phyloP scores from a whole-genome alignment of 2,888 invertebrate species.

The Lepidocyrtinus sp. region DNA sequence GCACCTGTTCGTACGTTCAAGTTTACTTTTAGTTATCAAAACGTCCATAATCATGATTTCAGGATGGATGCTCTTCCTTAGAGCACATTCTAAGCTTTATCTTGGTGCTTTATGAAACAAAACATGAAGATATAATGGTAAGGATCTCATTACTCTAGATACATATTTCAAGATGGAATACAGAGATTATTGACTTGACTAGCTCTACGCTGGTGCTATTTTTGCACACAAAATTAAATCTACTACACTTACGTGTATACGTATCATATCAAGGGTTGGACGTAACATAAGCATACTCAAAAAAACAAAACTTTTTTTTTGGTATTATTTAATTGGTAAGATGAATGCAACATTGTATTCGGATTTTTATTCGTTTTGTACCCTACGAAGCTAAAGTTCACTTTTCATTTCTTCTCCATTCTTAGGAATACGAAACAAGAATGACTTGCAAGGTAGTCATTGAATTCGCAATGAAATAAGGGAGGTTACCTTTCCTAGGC shows the following conservation, averaged over 20 bases:
- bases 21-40: neutral
- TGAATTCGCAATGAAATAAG: conserved; percentile 57
- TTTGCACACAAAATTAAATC: too few species aligned
- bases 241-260: too few species aligned
- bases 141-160: conserved; percentile 6
- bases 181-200: conserved; percentile 10
- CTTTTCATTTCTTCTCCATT: conserved; percentile 31
- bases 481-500: conserved; percentile 55
- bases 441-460: conserved; percentile 63
- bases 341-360: conserved; percentile 20
- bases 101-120: conserved; percentile 9
- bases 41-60: conserved; percentile 12
- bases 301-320: too few species aligned
- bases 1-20: conserved; percentile 16
- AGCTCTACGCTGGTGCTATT: too few species aligned
- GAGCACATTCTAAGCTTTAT: neutral
- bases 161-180: neutral
- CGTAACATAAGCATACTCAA: too few species aligned
- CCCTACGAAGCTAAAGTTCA: neutral
- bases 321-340: neutral
- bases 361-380: neutral
- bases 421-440: conserved; percentile 43
- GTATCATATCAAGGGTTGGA: too few species aligned
- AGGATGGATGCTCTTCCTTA: neutral
- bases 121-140: neutral